These are phyloP conservation scores for Trematocara macrostoma DNA, from an alignment of 2,113 vertebrate species.

Conservation along the genomic window DNA sequence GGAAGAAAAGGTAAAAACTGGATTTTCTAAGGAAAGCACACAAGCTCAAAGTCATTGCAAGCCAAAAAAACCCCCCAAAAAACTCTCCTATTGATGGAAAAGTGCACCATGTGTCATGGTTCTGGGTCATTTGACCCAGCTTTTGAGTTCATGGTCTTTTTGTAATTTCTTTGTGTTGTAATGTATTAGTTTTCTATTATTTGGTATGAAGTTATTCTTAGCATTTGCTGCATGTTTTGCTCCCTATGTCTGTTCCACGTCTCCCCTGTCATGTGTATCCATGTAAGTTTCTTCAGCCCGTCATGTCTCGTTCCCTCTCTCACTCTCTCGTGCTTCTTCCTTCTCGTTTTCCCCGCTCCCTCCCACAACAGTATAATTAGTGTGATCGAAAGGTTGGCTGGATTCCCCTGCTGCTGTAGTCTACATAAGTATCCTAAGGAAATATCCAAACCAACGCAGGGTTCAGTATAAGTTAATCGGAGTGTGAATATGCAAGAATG, in stretches of 20 bases:
- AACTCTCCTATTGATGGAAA: neutral
- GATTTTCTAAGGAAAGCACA: neutral
- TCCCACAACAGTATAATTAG: neutral
- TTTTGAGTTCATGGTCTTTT: neutral
- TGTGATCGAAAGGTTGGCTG: neutral
- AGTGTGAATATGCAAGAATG: neutral
- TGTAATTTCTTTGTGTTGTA: neutral
- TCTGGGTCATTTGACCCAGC: neutral
- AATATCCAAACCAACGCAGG: neutral
- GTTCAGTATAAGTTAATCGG: neutral
- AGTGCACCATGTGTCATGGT: neutral
- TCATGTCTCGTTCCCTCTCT: neutral
- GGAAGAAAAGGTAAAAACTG: neutral
- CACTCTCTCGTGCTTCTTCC: neutral
- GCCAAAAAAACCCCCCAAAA: neutral
- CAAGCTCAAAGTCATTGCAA: neutral
- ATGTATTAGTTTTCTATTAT: neutral
- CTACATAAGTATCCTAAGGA: neutral
- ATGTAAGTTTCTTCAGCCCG: neutral
- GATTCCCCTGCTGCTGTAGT: neutral
- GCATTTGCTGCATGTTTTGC: neutral
- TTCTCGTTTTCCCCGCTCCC: rapidly evolving
- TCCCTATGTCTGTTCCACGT: neutral
- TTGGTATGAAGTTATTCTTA: neutral
- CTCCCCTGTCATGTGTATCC: neutral